These are phyloP conservation scores for Colostygia pectinataria DNA, from an alignment of 2,888 invertebrate genomes.

Conservation along the genomic window DNA sequence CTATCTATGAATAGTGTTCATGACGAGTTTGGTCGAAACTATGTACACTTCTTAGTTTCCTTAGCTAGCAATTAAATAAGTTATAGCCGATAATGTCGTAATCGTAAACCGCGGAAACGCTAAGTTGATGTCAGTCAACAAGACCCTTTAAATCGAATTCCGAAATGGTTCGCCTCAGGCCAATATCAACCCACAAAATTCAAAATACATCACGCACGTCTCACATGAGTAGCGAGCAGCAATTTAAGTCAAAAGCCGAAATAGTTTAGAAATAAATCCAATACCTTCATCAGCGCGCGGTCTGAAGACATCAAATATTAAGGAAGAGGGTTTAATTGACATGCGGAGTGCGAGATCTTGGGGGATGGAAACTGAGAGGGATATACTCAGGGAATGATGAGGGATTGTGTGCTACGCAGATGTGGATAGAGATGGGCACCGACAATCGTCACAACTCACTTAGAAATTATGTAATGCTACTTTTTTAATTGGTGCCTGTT, in stretches of 20 bases:
- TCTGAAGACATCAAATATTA: constrained; percentile 35
- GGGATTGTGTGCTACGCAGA: constrained; percentile 26
- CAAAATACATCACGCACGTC: constrained; percentile 9
- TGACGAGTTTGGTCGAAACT: too few relatives aligned
- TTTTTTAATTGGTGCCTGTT: too few relatives aligned
- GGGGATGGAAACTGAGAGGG: constrained; percentile 9
- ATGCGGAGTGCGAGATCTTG: constrained; percentile 38
- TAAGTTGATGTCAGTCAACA: background rate
- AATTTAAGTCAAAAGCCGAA: constrained; percentile 3
- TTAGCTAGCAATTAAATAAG: too few relatives aligned
- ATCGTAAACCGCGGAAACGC: background rate
- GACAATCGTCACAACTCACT: background rate
- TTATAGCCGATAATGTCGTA: too few relatives aligned
- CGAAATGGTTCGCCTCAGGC: background rate
- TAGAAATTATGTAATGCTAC: too few relatives aligned
- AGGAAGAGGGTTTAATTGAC: constrained; percentile 44
- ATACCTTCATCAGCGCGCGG: constrained; percentile 24
- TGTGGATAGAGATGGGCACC: constrained; percentile 8
- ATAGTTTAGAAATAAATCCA: constrained; percentile 27
- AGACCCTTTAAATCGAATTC: constrained; percentile 2
- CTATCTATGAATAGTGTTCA: too few relatives aligned
- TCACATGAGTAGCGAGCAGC: background rate
- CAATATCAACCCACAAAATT: constrained; percentile 3
- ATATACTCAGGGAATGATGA: constrained; percentile 24
- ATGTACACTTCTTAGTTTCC: too few relatives aligned